Evolutionary conservation across 2,113 vertebrate species (phyloP).

Genomic region (Empidonax alnorum): DNA sequence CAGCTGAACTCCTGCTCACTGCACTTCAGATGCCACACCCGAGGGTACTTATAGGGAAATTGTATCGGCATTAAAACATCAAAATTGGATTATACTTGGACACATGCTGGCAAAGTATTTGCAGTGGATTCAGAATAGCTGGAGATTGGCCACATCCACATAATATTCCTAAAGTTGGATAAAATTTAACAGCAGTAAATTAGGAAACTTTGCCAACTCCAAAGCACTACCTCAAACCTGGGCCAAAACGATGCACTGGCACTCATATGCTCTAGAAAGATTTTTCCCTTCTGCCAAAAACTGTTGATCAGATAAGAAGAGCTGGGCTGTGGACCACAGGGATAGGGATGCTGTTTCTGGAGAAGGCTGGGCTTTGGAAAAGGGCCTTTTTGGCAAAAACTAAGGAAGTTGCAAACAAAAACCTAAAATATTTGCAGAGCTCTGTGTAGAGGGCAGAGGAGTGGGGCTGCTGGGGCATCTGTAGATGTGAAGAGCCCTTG

Average conservation of each 20-base stretch:
- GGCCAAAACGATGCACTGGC: neutral
- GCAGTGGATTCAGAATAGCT: constrained; percentile 25
- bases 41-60: neutral
- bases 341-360: neutral
- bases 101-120: constrained; percentile 43
- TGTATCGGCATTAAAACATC: constrained; percentile 12
- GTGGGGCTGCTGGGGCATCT: neutral
- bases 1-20: neutral
- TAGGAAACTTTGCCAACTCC: neutral
- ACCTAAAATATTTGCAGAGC: neutral
- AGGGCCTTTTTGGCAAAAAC: neutral
- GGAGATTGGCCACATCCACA: neutral
- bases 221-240: neutral
- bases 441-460: neutral
- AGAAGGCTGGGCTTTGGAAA: neutral
- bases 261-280: neutral
- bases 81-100: constrained; percentile 26
- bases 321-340: neutral
- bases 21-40: neutral
- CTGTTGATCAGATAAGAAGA: constrained; percentile 29
- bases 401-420: neutral
- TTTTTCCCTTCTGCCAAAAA: neutral
- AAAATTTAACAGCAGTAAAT: constrained; percentile 44
- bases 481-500: neutral
- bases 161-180: constrained; percentile 38